These are phyloP conservation scores for Pelagia noctiluca DNA, from an alignment of 30 jellyfish, hydroid and myxozoan genomes.

Conservation along the genomic window DNA sequence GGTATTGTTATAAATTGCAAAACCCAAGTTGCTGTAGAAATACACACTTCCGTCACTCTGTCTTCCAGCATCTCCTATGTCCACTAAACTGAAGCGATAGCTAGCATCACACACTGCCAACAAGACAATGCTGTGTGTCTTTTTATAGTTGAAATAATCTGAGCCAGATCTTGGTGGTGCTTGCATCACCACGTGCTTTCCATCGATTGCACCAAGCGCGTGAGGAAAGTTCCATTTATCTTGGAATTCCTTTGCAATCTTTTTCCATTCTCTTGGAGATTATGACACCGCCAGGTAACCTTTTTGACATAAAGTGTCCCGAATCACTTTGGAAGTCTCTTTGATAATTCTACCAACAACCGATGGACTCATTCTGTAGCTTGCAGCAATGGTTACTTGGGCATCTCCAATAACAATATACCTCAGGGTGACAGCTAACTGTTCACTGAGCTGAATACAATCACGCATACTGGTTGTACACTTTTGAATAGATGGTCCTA, in stretches of 20 bases:
- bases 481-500: constrained; percentile 29
- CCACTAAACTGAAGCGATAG: constrained; percentile 19
- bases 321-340: constrained; percentile 18
- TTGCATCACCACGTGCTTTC: no score
- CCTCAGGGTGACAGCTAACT: constrained; percentile 29
- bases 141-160: no score
- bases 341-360: constrained; percentile 26
- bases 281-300: constrained; percentile 18
- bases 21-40: constrained; percentile 35
- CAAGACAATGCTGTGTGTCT: constrained; percentile 27
- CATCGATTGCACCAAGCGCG: no score
- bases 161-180: no score
- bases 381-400: constrained; percentile 27
- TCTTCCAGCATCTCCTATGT: constrained; percentile 17
- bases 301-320: constrained; percentile 17
- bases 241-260: constrained; percentile 4
- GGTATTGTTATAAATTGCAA: constrained; percentile 23
- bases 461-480: constrained; percentile 1
- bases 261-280: not conserved
- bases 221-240: no score
- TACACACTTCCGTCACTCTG: constrained; percentile 47
- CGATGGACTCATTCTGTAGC: constrained; percentile 20
- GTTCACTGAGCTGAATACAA: constrained; percentile 3
- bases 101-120: constrained; percentile 53
- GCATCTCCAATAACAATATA: constrained; percentile 39